Percentiles rank a stretch among this genome's conserved stretches.
phyloP scores from a whole-genome alignment of 1,140 invertebrate genomes.

The Procambarus virginalis region DNA sequence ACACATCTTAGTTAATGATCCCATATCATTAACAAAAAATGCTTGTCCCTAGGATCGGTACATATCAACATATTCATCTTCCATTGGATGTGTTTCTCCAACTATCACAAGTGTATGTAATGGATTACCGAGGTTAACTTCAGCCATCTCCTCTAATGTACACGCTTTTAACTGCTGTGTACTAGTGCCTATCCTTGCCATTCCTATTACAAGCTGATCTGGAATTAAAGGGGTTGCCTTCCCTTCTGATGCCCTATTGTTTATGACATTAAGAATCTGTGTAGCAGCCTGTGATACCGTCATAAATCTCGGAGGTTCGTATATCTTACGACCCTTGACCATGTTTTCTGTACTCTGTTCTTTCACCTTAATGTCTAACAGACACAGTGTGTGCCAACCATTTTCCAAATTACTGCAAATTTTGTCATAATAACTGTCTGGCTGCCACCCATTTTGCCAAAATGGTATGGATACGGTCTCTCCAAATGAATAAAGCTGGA shows the following conservation, averaged over 20 bases:
- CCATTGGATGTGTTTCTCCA: conserved; percentile 90
- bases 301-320: conserved; percentile 97
- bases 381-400: conserved; percentile 95
- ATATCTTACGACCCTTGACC: conserved; percentile 90
- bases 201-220: conserved; percentile 84
- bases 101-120: conserved; percentile 95
- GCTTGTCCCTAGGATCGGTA: conserved; percentile 23
- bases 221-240: conserved; percentile 72
- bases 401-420: conserved; percentile 87
- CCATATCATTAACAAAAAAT: not conserved
- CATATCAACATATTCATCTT: conserved; percentile 86
- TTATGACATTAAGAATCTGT: conserved; percentile 88
- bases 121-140: conserved; percentile 88
- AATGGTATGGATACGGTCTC: conserved; percentile 98
- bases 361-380: conserved; percentile 96
- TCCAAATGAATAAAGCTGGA: conserved; percentile 95
- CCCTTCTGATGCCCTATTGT: conserved; percentile 73
- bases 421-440: conserved; percentile 97
- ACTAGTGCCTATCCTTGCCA: conserved; percentile 91
- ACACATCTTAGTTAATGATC: no score
- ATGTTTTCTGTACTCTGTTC: conserved; percentile 96
- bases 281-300: conserved; percentile 87
- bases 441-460: conserved; percentile 96
- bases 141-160: conserved; percentile 82
- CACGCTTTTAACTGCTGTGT: conserved; percentile 87